Evolutionary conservation across 2,888 invertebrate genomes (phyloP), one percentile per base, ranked within the genome.

Genomic region (Oscheius sp.): DNA sequence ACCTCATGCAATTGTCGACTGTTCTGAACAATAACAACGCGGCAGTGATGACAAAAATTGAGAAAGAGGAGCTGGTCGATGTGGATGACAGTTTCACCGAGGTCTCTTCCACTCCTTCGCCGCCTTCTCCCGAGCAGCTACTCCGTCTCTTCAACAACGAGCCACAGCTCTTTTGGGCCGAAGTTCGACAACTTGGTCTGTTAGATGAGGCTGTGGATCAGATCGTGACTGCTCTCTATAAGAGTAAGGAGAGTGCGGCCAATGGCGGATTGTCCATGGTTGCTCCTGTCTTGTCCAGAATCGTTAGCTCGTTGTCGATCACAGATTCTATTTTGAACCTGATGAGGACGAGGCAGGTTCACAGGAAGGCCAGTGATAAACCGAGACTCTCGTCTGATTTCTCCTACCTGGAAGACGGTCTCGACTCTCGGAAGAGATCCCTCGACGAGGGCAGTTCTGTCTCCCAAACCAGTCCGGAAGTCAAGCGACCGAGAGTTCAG

Each of bases 201-300:
- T 53, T 86, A 55, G 87, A 88, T n/a, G 84, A 85, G 33, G 73
- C 87, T 32, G 74, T 86, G 62, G 81, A 85, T 55, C 66, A 71
- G 47, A 76, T 81, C 60, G 65, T 79, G 37, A 47, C 74, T 13
- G 29, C 74, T 7, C 42, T 76, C 11, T 66, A 73, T 35, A 51
- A 51, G 29, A 59, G 48, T 59, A 71, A 65, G 29, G 74, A 72
- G 5, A 66, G 50, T n/a, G 62, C 76, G 1, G 53, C 50, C 7
- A 71, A 57, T 5, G 77, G 75, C 11, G 55, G 57, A 9, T 10
- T 77, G 21, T 37, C 72, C 53, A 9, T 33, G 42, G 35, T 21
- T 4, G 68, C 59, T 37, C 70, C 70, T 1, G 47, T 70, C 10
- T 66, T 74, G 9, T 59, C 74, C 13, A 42, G 74, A 29, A 66